phyloP scores from a whole-genome alignment of 2,888 invertebrate species.

The Temnothorax rugatulus region DNA sequence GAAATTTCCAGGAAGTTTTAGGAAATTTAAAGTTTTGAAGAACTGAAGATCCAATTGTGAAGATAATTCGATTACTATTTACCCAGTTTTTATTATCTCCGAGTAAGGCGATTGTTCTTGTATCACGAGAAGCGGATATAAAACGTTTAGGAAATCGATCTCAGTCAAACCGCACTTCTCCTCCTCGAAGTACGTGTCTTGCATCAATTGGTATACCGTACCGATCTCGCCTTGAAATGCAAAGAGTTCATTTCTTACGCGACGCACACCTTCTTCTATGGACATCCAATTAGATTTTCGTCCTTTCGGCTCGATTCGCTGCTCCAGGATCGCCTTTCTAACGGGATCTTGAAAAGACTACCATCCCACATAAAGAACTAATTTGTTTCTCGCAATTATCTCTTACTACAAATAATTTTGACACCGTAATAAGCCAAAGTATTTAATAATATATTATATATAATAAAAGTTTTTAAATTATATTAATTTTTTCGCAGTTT shows the following conservation, averaged over 20 bases:
- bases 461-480: neutral
- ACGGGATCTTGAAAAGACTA: slow-evolving; percentile 90
- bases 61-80: slow-evolving; percentile 40
- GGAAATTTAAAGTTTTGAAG: neutral
- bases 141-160: slow-evolving; percentile 86
- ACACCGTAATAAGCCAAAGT: neutral
- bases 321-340: slow-evolving; percentile 89
- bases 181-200: slow-evolving; percentile 90
- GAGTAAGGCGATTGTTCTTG: slow-evolving; percentile 83
- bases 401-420: neutral
- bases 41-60: neutral
- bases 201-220: slow-evolving; percentile 90
- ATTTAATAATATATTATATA: neutral
- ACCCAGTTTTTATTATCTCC: slow-evolving; percentile 85
- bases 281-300: slow-evolving; percentile 88
- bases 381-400: neutral
- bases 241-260: slow-evolving; percentile 89
- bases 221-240: slow-evolving; percentile 91
- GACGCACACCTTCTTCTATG: slow-evolving; percentile 89
- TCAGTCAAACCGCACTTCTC: slow-evolving; percentile 91
- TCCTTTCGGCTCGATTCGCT: slow-evolving; percentile 89
- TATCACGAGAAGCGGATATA: slow-evolving; percentile 81
- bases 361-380: neutral
- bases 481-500: neutral
- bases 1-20: neutral